These are phyloP conservation scores for Catocala nupta DNA, from an alignment of 2,888 invertebrate genomes.

Conservation along the genomic window DNA sequence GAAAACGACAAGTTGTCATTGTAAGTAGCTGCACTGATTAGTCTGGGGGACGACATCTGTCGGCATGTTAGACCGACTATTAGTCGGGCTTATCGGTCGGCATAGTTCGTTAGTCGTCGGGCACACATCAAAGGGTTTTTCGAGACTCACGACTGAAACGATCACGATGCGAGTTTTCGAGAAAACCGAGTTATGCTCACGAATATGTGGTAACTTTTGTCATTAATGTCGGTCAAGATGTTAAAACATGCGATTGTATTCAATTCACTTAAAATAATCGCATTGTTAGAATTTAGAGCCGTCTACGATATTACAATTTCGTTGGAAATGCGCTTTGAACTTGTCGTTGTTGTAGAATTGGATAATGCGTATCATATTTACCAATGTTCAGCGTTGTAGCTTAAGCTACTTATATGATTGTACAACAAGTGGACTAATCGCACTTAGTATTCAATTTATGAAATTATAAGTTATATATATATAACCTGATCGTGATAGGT, in stretches of 20 bases:
- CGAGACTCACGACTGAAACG: constrained; percentile 77
- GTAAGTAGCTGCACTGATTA: constrained; percentile 66
- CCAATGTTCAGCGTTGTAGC: too few species aligned
- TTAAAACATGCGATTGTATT: constrained; percentile 52
- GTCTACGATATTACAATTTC: constrained; percentile 13
- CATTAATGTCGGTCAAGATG: constrained; percentile 59
- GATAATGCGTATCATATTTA: not conserved
- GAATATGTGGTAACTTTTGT: constrained; percentile 66
- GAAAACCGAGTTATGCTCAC: constrained; percentile 79
- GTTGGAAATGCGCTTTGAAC: not conserved
- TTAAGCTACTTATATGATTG: too few species aligned
- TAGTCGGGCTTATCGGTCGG: constrained; percentile 64
- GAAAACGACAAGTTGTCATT: constrained; percentile 58
- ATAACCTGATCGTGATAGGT: too few species aligned
- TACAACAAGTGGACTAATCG: too few species aligned
- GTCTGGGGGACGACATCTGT: constrained; percentile 59
- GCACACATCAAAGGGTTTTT: constrained; percentile 75
- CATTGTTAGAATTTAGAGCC: constrained; percentile 39
- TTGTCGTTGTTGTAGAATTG: not conserved
- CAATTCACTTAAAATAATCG: constrained; percentile 45
- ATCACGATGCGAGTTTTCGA: constrained; percentile 77
- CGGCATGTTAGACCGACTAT: constrained; percentile 65
- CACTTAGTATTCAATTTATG: too few species aligned
- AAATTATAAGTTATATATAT: too few species aligned
- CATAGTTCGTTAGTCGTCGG: constrained; percentile 78